Evolutionary conservation across 2,888 invertebrate species (phyloP).

Genomic region (Cryptophagus acutangulus): DNA sequence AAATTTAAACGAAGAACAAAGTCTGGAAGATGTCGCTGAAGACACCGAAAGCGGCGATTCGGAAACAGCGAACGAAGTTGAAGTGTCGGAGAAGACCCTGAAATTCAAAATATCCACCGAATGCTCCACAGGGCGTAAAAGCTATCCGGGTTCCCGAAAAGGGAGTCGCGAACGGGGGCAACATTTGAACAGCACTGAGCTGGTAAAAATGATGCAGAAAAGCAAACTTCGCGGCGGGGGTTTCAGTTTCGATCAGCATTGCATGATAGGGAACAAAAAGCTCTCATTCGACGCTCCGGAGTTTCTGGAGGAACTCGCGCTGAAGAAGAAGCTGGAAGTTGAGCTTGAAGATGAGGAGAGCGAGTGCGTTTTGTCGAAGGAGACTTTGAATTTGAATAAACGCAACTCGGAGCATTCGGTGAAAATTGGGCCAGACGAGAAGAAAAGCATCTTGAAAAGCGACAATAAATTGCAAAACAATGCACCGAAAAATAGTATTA

Average conservation of each 20-base stretch:
- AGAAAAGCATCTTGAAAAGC: conserved; percentile 42
- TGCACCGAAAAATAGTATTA: conserved; percentile 34
- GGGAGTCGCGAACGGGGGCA: conserved; percentile 60
- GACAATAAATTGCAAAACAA: conserved; percentile 34
- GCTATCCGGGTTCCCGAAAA: conserved; percentile 64
- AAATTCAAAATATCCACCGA: conserved; percentile 74
- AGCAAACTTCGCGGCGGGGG: conserved; percentile 48
- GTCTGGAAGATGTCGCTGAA: conserved; percentile 53
- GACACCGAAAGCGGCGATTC: conserved; percentile 56
- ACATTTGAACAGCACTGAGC: conserved; percentile 46
- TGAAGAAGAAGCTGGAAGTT: conserved; percentile 39
- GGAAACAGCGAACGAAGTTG: conserved; percentile 68
- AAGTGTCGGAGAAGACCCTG: conserved; percentile 68
- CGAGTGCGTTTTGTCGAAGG: conserved; percentile 42
- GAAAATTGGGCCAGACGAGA: conserved; percentile 38
- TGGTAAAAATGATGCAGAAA: conserved; percentile 48
- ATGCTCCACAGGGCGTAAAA: conserved; percentile 54
- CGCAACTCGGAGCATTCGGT: conserved; percentile 44
- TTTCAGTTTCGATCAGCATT: conserved; percentile 44
- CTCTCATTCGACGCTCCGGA: conserved; percentile 45
- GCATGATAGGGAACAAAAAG: conserved; percentile 40
- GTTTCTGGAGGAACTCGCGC: conserved; percentile 44
- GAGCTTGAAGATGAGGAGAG: conserved; percentile 25
- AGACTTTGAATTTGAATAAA: conserved; percentile 44
- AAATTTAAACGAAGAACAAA: conserved; percentile 37